Conservation (phyloP, 1,140 invertebrate genomes). For the Drosophila watanabei region DNA sequence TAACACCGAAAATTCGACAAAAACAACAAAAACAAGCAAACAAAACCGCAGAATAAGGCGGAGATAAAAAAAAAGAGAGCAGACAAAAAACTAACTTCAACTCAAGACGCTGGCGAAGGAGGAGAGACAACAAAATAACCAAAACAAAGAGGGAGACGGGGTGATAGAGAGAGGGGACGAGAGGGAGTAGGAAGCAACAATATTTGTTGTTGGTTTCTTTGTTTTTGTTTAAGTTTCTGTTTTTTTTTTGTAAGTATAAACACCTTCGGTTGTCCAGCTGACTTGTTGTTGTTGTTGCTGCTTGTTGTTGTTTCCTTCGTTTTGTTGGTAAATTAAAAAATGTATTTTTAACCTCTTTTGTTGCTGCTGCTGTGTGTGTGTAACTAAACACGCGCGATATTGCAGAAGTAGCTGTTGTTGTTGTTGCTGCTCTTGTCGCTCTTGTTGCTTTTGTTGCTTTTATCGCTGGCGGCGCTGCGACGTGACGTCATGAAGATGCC, state of each 20-base stretch:
- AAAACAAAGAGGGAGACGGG: conserved; percentile 18
- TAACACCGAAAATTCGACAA: conserved; percentile 33
- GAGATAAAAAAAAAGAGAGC: conserved; percentile 3
- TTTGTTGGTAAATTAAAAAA: conserved; percentile 48
- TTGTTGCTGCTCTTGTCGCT: not conserved
- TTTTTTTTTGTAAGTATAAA: conserved; percentile 42
- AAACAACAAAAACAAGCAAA: conserved; percentile 12
- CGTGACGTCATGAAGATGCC: conserved; percentile 81
- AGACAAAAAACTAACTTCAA: conserved; percentile 35
- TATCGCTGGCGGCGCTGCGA: conserved; percentile 24
- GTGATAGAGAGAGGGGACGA: conserved; percentile 11
- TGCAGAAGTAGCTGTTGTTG: conserved; percentile 17
- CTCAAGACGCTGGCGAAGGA: conserved; percentile 32
- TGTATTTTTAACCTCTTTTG: conserved; percentile 51
- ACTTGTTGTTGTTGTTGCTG: conserved; percentile 25
- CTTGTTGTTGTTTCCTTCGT: conserved; percentile 15
- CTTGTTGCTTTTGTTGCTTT: conserved; percentile 24
- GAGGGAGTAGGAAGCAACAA: conserved; percentile 21
- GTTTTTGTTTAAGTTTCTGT: conserved; percentile 18
- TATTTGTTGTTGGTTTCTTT: conserved; percentile 17
- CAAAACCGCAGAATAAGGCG: conserved; percentile 28
- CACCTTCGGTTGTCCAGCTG: conserved; percentile 56
- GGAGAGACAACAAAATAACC: conserved; percentile 40
- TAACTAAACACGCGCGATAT: conserved; percentile 45
- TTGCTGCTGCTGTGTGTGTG: not conserved